Conservation (phyloP, 2,797 vertebrate species). For the Pipistrellus pipistrellus region DNA sequence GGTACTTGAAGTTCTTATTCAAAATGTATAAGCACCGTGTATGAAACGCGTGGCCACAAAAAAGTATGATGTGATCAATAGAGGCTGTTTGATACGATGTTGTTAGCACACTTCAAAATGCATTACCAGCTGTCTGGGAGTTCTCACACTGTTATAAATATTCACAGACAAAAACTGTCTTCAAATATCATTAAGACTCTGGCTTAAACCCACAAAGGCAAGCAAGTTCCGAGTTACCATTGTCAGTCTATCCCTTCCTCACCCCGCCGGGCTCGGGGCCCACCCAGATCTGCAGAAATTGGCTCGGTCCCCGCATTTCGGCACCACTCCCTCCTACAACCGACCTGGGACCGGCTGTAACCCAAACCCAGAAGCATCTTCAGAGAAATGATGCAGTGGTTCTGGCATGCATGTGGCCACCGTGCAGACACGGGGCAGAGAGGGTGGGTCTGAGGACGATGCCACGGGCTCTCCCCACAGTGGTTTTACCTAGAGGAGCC, state of each 20-base stretch:
- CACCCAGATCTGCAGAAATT: not conserved
- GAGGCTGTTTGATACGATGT: slow-evolving; percentile 89
- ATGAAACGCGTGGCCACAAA: slow-evolving; percentile 87
- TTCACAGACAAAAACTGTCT: slow-evolving; percentile 88
- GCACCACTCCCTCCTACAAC: not conserved
- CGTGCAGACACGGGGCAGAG: not conserved
- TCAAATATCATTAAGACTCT: slow-evolving; percentile 88
- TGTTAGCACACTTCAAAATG: slow-evolving; percentile 92
- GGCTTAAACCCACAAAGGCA: slow-evolving; percentile 87
- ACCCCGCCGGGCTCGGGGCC: slow-evolving; percentile 35
- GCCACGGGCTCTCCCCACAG: rapidly evolving
- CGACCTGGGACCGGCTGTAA: not conserved
- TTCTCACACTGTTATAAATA: slow-evolving; percentile 91
- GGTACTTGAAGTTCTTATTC: slow-evolving; percentile 92
- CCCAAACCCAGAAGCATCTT: not conserved
- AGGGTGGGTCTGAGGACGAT: not conserved
- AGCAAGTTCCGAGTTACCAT: slow-evolving; percentile 77
- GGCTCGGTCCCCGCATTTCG: not conserved
- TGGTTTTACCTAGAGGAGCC: not conserved
- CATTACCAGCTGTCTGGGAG: slow-evolving; percentile 91
- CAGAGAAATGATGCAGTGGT: not conserved
- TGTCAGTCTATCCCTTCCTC: slow-evolving; percentile 55
- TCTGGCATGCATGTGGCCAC: not conserved
- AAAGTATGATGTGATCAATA: slow-evolving; percentile 91
- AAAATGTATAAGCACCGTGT: slow-evolving; percentile 87